Conservation (phyloP, 2,113 vertebrate species). For the Crotalus viridis region DNA sequence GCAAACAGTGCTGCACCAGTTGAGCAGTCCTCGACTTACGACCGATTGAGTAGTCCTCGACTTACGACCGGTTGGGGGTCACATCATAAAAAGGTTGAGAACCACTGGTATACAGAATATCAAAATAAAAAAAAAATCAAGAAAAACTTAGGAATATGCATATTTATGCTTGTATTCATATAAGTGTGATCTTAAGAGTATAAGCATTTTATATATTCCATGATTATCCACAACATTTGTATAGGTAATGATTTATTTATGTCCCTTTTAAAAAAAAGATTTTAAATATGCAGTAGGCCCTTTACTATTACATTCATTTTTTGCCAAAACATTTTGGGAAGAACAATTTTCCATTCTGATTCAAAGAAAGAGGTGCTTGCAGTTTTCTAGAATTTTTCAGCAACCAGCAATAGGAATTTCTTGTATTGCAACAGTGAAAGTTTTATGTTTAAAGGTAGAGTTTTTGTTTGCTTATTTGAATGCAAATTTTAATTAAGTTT, state of each 20-base stretch:
- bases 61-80: too few relatives aligned
- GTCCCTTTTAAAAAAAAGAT: background rate
- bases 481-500: background rate
- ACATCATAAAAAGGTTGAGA: too few relatives aligned
- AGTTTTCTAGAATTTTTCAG: background rate
- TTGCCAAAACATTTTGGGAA: background rate
- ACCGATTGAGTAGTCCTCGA: too few relatives aligned
- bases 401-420: background rate
- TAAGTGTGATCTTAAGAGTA: background rate
- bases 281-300: background rate
- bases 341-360: background rate
- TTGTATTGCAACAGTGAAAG: background rate
- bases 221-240: background rate
- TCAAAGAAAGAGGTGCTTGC: background rate
- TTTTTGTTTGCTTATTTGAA: background rate
- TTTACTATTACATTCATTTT: background rate
- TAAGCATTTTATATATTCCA: background rate
- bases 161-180: background rate
- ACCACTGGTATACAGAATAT: background rate
- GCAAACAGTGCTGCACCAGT: too few relatives aligned
- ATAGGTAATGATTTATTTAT: background rate
- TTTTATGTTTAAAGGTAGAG: background rate
- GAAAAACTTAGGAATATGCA: background rate
- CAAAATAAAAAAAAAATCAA: background rate
- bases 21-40: too few relatives aligned